A percentile compares a stretch with the other conserved stretches of the same genome.
Conservation (phyloP, 1,140 invertebrate genomes). For the Drosophila azteca region DNA sequence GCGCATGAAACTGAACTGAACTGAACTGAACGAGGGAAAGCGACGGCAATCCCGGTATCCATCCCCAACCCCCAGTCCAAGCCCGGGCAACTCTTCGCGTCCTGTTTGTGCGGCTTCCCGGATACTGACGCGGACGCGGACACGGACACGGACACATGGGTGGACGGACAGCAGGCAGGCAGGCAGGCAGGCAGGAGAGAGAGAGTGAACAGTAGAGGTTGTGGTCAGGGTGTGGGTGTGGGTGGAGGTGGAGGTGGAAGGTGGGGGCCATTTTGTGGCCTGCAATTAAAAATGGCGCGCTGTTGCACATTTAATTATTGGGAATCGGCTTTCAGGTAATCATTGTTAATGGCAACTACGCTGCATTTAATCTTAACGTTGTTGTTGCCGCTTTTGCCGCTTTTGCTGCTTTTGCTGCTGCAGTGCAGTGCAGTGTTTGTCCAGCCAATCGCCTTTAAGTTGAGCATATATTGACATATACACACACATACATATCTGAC, state of each 20-base stretch:
- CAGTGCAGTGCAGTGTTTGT: conserved; percentile 1
- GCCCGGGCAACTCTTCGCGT: neutral
- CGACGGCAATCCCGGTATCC: no score
- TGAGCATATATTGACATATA: conserved; percentile 35
- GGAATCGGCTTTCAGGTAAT: conserved; percentile 81
- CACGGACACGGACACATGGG: neutral
- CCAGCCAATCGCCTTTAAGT: conserved; percentile 56
- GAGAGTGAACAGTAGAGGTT: neutral
- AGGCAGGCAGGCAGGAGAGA: no score
- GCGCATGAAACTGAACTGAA: conserved; percentile 52
- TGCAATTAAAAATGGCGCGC: conserved; percentile 81
- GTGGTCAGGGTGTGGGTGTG: neutral
- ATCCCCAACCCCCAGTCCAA: no score
- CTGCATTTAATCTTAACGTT: conserved; percentile 76
- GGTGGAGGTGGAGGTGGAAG: conserved; percentile 25
- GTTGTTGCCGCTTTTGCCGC: conserved; percentile 29
- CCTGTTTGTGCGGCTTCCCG: neutral
- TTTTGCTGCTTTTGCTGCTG: no score
- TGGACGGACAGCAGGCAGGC: no score
- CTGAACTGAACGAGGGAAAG: conserved; percentile 4
- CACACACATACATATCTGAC: conserved; percentile 22
- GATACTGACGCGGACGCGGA: conserved; percentile 11
- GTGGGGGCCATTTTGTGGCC: conserved; percentile 66
- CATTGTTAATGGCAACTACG: conserved; percentile 80
- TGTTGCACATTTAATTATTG: conserved; percentile 82